Percentiles rank a stretch among this genome's conserved stretches.
phyloP scores from a whole-genome alignment of 2,113 vertebrate genomes.

The Ameiurus melas region DNA sequence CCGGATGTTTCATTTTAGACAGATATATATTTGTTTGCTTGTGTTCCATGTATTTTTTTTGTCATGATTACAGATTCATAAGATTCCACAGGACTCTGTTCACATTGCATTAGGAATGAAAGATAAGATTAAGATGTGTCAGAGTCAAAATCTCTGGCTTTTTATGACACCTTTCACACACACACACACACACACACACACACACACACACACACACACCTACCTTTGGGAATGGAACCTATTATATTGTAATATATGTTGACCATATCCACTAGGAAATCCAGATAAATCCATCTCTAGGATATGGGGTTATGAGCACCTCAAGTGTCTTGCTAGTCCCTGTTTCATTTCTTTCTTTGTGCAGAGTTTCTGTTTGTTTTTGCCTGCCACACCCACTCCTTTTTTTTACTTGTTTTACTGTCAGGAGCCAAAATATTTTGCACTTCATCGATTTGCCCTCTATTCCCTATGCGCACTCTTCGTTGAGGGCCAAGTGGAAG shows the following conservation, averaged over 20 bases:
- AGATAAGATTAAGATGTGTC: neutral
- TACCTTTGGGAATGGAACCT: neutral
- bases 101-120: neutral
- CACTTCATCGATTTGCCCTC: neutral
- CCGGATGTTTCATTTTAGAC: neutral
- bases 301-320: neutral
- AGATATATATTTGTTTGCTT: neutral
- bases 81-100: neutral
- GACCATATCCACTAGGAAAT: neutral
- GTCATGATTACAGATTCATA: neutral
- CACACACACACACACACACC: no score
- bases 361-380: constrained; percentile 4
- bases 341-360: neutral
- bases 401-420: constrained; percentile 15
- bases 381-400: neutral
- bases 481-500: constrained; percentile 4
- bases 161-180: neutral
- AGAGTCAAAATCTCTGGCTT: neutral
- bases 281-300: neutral
- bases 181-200: no score
- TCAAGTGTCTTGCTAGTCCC: neutral
- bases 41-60: neutral
- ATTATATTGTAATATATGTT: neutral
- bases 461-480: constrained; percentile 20
- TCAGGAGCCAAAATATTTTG: constrained; percentile 33